phyloP scores from a whole-genome alignment of 2,113 vertebrate genomes.

The Benthochromis sp. region DNA sequence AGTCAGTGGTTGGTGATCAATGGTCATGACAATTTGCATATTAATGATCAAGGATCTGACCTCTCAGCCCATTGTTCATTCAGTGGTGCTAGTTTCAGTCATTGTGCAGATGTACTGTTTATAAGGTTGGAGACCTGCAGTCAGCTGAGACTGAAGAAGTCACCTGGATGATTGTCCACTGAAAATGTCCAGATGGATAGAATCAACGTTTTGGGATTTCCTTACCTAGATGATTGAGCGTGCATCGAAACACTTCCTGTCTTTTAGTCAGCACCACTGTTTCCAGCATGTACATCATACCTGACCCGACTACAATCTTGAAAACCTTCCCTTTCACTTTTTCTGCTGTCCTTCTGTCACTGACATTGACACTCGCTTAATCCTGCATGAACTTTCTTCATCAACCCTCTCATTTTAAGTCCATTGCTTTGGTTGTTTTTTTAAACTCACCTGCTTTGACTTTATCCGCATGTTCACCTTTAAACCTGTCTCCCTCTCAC shows the following conservation, averaged over 20 bases:
- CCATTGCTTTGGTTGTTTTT: background rate
- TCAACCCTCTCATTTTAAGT: background rate
- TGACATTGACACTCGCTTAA: background rate
- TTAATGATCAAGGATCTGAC: background rate
- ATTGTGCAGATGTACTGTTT: background rate
- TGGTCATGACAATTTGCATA: background rate
- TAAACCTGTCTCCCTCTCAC: background rate
- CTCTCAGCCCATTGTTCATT: background rate
- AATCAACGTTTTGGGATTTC: background rate
- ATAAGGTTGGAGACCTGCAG: background rate
- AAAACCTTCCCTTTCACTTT: background rate
- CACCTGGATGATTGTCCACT: background rate
- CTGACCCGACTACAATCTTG: background rate
- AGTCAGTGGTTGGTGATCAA: background rate
- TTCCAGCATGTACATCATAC: background rate
- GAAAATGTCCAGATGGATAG: background rate
- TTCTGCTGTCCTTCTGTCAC: background rate
- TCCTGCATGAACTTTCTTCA: background rate
- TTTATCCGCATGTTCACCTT: background rate
- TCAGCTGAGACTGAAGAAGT: background rate
- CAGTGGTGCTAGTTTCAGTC: background rate
- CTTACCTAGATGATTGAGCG: background rate
- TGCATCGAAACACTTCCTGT: background rate
- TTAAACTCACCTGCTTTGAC: background rate
- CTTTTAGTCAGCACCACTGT: background rate